These are phyloP conservation scores for Andrena fulva DNA, from an alignment of 2,888 invertebrate species.

Conservation along the genomic window DNA sequence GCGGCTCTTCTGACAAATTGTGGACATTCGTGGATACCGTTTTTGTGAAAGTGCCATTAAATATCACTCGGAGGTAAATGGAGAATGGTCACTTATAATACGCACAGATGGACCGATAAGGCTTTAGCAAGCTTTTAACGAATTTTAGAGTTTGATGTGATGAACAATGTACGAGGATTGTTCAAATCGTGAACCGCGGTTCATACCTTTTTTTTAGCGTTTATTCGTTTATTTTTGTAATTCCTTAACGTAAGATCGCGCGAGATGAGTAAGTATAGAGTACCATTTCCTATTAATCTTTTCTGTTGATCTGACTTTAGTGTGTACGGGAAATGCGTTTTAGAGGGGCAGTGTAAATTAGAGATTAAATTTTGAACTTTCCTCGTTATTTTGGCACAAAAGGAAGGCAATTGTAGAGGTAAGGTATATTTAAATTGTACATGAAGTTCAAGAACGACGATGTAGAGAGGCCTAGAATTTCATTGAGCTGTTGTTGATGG, in stretches of 20 bases:
- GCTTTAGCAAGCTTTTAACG: conserved; percentile 16
- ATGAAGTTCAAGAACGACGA: conserved; percentile 24
- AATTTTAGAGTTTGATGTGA: conserved; percentile 6
- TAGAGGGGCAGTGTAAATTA: conserved; percentile 15
- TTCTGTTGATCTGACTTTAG: conserved; percentile 26
- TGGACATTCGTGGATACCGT: conserved; percentile 44
- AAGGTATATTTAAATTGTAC: conserved; percentile 49
- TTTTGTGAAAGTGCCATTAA: conserved; percentile 67
- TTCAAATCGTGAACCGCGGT: conserved; percentile 2
- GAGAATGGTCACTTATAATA: conserved; percentile 58
- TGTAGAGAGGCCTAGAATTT: conserved; percentile 18
- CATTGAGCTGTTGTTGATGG: conserved; percentile 47
- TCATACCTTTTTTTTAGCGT: conserved; percentile 10
- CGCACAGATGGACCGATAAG: conserved; percentile 60
- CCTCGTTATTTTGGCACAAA: conserved; percentile 24
- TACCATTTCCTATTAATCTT: conserved; percentile 7
- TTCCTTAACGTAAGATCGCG: neutral
- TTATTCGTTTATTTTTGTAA: conserved; percentile 6
- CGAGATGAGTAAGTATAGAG: conserved; percentile 2
- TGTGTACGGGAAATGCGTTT: conserved; percentile 1
- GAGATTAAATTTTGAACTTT: conserved; percentile 16
- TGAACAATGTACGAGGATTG: neutral
- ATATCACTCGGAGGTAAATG: conserved; percentile 28
- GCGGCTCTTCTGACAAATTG: conserved; percentile 27
- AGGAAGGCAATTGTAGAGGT: conserved; percentile 22